These are phyloP conservation scores for Sakesphorus luctuosus DNA, from an alignment of 2,113 vertebrate species.

Conservation along the genomic window DNA sequence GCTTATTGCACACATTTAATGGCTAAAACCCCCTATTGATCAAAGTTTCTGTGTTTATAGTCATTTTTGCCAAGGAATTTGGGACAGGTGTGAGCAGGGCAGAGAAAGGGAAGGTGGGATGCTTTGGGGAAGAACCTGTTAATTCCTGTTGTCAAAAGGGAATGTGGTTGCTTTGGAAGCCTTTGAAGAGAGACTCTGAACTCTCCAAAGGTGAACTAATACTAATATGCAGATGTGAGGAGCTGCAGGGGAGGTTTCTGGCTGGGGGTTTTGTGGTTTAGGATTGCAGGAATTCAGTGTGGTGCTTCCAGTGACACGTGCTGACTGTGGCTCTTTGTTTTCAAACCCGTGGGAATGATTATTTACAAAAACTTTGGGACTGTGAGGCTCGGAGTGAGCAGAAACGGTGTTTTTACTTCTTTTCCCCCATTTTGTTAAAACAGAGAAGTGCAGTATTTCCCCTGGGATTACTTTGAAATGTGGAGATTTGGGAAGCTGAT, in stretches of 20 bases:
- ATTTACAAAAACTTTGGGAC: neutral
- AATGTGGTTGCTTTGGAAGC: neutral
- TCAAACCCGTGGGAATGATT: neutral
- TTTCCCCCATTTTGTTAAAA: neutral
- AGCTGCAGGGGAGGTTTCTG: neutral
- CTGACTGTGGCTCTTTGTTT: neutral
- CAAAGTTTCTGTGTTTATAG: neutral
- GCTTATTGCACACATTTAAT: neutral
- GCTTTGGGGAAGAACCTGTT: neutral
- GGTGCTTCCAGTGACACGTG: neutral
- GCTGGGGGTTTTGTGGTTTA: neutral
- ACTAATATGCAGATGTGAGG: neutral
- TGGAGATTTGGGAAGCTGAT: neutral
- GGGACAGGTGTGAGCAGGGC: neutral
- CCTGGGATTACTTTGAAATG: neutral
- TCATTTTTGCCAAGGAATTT: slow-evolving; percentile 9
- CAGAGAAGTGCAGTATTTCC: neutral
- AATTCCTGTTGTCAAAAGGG: neutral
- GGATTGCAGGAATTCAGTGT: neutral
- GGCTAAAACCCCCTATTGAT: neutral
- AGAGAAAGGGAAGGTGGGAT: neutral
- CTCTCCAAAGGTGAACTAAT: neutral
- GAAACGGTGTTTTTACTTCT: neutral
- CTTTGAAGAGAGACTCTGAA: neutral
- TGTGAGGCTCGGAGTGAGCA: neutral